Evolutionary conservation across 2,888 invertebrate species (phyloP).

Genomic region (Cordilura impudica): DNA sequence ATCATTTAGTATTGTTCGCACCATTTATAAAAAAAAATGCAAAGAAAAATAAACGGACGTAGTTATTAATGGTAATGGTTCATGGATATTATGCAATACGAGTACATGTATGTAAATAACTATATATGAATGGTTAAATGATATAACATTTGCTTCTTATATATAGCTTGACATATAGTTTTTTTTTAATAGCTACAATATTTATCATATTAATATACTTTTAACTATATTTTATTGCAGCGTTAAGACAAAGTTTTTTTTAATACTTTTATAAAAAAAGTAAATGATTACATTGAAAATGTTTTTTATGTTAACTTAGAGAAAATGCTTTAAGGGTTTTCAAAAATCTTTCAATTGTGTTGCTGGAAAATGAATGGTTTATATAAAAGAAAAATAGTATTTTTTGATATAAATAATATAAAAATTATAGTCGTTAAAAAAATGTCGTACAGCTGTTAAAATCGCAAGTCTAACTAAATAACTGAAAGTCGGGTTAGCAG

Average conservation of each 20-base stretch:
- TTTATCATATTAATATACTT: neutral
- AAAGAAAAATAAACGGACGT: neutral
- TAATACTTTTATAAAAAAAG: neutral
- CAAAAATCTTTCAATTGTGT: no score
- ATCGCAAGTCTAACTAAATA: no score
- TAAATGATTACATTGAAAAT: no score
- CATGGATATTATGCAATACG: neutral
- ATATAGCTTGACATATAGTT: neutral
- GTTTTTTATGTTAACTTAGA: no score
- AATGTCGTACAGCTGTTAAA: no score
- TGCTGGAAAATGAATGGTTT: no score
- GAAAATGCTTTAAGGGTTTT: no score
- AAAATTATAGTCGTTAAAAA: no score
- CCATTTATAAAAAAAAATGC: neutral
- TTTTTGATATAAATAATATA: no score
- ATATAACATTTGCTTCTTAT: neutral
- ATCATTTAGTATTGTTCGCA: neutral
- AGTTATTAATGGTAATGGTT: neutral
- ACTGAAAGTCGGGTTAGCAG: no score
- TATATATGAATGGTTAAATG: neutral
- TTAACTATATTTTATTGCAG: neutral
- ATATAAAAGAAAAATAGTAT: no score
- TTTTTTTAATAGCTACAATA: conserved; percentile 5
- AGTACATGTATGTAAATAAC: no score
- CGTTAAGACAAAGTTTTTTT: conserved; percentile 37